Conservation (phyloP, 2,888 invertebrate species). For the Drepana falcataria region DNA sequence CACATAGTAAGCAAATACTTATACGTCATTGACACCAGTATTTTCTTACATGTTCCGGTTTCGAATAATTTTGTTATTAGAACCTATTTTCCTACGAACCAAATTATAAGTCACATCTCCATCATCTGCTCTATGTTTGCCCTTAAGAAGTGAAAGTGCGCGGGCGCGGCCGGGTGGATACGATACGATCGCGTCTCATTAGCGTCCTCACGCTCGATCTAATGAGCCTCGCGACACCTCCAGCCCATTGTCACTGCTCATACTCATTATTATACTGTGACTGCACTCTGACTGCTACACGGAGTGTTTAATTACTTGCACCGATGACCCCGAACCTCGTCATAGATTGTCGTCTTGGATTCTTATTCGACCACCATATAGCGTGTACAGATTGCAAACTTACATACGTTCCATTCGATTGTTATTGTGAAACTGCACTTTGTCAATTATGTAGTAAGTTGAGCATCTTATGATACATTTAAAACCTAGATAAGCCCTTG, state of each 20-base stretch:
- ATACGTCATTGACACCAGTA: too few relatives aligned
- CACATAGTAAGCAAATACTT: too few relatives aligned
- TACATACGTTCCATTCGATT: too few relatives aligned
- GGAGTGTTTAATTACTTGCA: constrained; percentile 29
- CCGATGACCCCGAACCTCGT: constrained; percentile 23
- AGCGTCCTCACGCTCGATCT: constrained; percentile 54
- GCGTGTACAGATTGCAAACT: not conserved
- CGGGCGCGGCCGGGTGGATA: constrained; percentile 19
- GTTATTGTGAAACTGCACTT: too few relatives aligned
- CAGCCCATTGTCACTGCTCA: constrained; percentile 1
- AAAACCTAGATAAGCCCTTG: too few relatives aligned
- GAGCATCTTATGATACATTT: too few relatives aligned
- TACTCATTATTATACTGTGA: not conserved
- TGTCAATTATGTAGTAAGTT: too few relatives aligned
- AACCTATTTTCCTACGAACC: too few relatives aligned
- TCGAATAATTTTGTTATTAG: too few relatives aligned
- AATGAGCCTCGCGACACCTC: constrained; percentile 60
- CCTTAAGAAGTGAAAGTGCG: constrained; percentile 65
- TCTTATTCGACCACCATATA: not conserved
- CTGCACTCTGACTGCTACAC: constrained; percentile 28
- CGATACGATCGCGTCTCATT: constrained; percentile 66
- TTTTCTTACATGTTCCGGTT: too few relatives aligned
- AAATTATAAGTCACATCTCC: constrained; percentile 16
- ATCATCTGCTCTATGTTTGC: constrained; percentile 29
- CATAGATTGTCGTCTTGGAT: not conserved